Evolutionary conservation across 1,140 invertebrate species (phyloP), one percentile per base, ranked within the genome.

Genomic region (Caenorhabditis brenneri): DNA sequence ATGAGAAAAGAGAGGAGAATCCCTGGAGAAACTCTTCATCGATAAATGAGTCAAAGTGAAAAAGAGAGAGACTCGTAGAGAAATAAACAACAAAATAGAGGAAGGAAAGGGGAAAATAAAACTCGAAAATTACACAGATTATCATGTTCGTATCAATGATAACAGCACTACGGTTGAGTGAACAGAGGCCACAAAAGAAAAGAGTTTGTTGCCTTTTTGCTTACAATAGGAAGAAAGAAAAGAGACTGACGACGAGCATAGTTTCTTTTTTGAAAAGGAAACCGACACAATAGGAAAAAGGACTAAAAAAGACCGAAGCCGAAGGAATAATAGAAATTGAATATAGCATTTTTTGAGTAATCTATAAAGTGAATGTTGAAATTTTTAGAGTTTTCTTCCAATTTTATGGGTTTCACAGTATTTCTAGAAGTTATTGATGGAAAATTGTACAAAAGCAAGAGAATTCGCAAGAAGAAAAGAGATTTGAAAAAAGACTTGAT

Each of bases 21-120:
- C 65, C 65, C 65, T 46, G n/a, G 65, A 74, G 65, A 74, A 74
- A 74, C 65, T 74, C 58, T 33, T 65, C 58, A 65, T 65, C 65
- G n/a, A 74, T 74, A 39, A 74, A 74, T 74, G 36, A 74, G 58
- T 36, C 29, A 55, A 55, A 27, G 36, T 42, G 65, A 0, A 4
- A 58, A 24, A 74, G 33, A 46, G 36, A 74, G 65, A 74, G 36
- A 74, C 36, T 22, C 29, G 27, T 16, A 19, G 36, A 74, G 36
- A 65, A 27, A 58, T 7, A 27, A 58, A 33, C 33, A 65, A 19
- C 29, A 36, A 36, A 31, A 24, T 4, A 74, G 65, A 42, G 16
- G 9, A 36, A n/a, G 19, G 7, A 36, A 36, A 65, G 31, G 36
- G 29, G n/a, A n/a, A n/a, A 12, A 74, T 74, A 12, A 42, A 74